Evolutionary conservation across 2,113 vertebrate genomes (phyloP).

Genomic region (Oophaga pumilio): DNA sequence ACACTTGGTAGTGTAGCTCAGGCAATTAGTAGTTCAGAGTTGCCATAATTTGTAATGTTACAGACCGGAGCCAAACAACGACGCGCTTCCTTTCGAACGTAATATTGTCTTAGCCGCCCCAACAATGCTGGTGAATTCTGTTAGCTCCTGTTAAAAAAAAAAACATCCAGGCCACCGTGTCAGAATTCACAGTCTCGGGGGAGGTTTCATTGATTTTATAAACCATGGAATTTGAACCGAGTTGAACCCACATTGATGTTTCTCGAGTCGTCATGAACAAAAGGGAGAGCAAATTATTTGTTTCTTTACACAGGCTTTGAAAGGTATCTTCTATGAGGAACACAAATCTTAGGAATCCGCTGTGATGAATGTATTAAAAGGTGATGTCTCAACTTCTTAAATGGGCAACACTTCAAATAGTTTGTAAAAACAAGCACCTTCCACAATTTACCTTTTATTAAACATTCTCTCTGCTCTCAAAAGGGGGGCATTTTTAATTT

Average conservation of each 20-base stretch:
- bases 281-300: conserved; percentile 1
- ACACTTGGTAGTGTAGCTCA: not conserved
- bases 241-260: conserved; percentile 41
- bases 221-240: conserved; percentile 29
- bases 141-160: conserved; percentile 30
- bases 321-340: not conserved
- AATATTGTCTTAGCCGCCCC: not conserved
- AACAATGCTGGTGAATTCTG: conserved; percentile 3
- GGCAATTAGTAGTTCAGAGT: not conserved
- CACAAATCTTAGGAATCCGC: not conserved
- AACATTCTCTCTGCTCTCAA: no score
- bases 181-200: conserved; percentile 1
- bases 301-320: not conserved
- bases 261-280: conserved; percentile 18
- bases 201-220: conserved; percentile 28
- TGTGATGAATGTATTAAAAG: not conserved
- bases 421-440: no score
- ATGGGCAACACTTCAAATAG: not conserved
- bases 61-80: not conserved
- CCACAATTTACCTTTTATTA: no score
- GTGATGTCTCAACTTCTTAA: not conserved
- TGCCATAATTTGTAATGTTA: conserved; percentile 5
- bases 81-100: not conserved
- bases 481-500: no score
- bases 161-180: conserved; percentile 3